Base-by-base conservation (phyloP, 2,888 invertebrate species). In the Deilephila porcellus region DNA sequence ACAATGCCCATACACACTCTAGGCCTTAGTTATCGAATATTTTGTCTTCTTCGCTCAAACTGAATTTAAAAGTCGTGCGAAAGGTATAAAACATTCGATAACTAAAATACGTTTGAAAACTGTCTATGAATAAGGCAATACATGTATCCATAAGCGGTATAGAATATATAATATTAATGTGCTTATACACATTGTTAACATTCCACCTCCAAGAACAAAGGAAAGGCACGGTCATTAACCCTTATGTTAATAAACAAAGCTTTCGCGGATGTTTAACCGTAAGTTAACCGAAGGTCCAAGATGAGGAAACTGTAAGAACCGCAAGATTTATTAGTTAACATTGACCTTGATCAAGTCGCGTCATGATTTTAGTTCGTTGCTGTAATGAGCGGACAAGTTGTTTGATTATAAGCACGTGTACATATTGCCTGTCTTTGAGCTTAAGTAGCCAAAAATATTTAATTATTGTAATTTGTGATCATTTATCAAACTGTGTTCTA, bases 301-400 rank as follows among this genome's bases (percentile, higher is more conserved):
- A 71, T 29, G 53, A 82, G 80, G 83, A 83, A 80, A 79, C 29
- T 72, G 73, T 75, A 72, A 72, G 76, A 76, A 78, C 80, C 76
- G 74, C 76, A 59, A 78, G 74, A 77, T 78, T 78, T 75, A 77
- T 78, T 74, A 80, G 75, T 83, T 85, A 84, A 81, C 83, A 83
- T 83, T 87, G 81, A 84, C 88, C 88, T 88, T 89, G 87, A 82
- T 78, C 77, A 73, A 75, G 76, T 71, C 81, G 74, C 77, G 77
- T n/a, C 75, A 79, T 77, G 80, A 81, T 80, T 85, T 84, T 79
- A 81, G 83, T 81, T 74, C 82, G 84, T 84, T 81, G 80, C 73
- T 80, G 81, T 76, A 77, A 74, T 74, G 73, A 70, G 70, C 37
- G 64, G 78, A 81, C 81, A 70, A 76, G 81, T 81, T 80, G 45